phyloP scores from a whole-genome alignment of 2,113 vertebrate species.

The Ciconia maguari region DNA sequence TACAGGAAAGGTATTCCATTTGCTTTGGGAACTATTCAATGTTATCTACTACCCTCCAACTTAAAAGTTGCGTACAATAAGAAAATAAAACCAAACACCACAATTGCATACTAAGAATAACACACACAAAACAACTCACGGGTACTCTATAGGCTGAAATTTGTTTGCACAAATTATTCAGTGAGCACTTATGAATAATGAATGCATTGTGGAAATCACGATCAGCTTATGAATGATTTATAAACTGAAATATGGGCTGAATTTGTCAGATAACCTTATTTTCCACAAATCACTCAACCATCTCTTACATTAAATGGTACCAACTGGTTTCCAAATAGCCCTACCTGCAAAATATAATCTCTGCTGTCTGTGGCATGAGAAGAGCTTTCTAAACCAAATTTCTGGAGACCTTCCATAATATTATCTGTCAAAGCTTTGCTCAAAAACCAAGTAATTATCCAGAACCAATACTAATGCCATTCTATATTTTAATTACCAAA shows the following conservation, averaged over 20 bases:
- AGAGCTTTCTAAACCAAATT: not conserved
- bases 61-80: not conserved
- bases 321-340: slow-evolving; percentile 2
- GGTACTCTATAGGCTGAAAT: slow-evolving; percentile 45
- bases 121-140: slow-evolving; percentile 1
- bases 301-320: slow-evolving; percentile 31
- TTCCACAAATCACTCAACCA: slow-evolving; percentile 55
- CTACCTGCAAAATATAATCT: slow-evolving; percentile 27
- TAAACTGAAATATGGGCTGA: slow-evolving; percentile 37
- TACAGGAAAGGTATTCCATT: not conserved
- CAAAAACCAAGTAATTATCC: slow-evolving; percentile 15
- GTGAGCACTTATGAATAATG: slow-evolving; percentile 52
- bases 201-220: slow-evolving; percentile 42
- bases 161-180: slow-evolving; percentile 65
- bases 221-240: slow-evolving; percentile 60
- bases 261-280: slow-evolving; percentile 63
- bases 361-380: not conserved
- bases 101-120: not conserved
- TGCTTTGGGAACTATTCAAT: not conserved
- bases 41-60: not conserved
- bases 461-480: slow-evolving; percentile 8
- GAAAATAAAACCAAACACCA: not conserved
- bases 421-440: slow-evolving; percentile 21
- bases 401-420: not conserved
- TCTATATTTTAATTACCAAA: slow-evolving; percentile 34